Base-by-base conservation (phyloP, 2,888 invertebrate genomes). In the Megastigmus dorsalis region DNA sequence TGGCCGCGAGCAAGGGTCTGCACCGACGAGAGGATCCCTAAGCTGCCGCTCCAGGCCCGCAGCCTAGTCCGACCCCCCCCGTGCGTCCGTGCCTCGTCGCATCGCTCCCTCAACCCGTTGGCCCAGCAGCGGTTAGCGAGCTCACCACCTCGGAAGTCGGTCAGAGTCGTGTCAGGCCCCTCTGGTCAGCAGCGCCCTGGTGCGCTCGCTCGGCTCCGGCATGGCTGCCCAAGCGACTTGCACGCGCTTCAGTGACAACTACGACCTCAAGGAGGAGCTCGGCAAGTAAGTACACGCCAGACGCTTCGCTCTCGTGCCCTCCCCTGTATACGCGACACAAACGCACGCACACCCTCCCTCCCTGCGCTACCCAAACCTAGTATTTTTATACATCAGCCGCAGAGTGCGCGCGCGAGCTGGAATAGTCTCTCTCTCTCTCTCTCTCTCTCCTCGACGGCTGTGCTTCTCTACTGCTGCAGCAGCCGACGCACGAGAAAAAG, bases 231-330 rank as follows among this genome's bases (percentile, higher is more conserved):
- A 94, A 89, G 93, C 94, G 89, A 93, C 95, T 90, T 95, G 96
- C 91, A 98, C 97, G 89, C 95, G 98, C 89, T 99, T 99, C 91
- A 98, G 97, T 90, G 99, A 99, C 91, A 98, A 98, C 91, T 99
- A 99, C 91, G 99, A 99, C 88, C 93, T 99, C 84, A 99, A 99
- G 91, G 99, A 99, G 91, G 99, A 99, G 92, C 93, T 99, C 89
- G 99, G 99, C 90, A 99, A 99, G 96, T 97, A 92, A 94, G 96
- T 95, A 68, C 36, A 20, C 43, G 4, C 41, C 41, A n/a, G 3
- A 10, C 3, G 15, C 10, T 38, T 18, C 50, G 18, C 10, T 23
- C 15, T 20, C 3, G 10, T 6, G 13, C 30, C 2, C n/a, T n/a
- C n/a, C n/a, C n/a, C n/a, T n/a, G n/a, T n/a, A n/a, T n/a, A n/a